These are phyloP conservation scores for Chloromyia formosa DNA, from an alignment of 2,888 invertebrate species.

Conservation along the genomic window DNA sequence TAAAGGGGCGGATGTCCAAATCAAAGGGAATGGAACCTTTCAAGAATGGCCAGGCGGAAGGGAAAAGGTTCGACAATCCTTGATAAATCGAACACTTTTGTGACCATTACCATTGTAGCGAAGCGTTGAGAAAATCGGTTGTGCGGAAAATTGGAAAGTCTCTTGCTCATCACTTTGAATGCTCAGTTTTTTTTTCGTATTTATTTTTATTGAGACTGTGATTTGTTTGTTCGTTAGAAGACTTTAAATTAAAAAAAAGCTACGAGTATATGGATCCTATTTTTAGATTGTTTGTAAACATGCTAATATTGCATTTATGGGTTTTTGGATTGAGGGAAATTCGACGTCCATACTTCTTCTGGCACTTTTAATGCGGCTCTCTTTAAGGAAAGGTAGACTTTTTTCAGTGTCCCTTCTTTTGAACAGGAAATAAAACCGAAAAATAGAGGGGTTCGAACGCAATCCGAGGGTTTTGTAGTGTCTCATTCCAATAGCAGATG, in stretches of 20 bases:
- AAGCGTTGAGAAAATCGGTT: neutral
- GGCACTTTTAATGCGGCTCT: too few species aligned
- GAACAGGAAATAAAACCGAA: too few species aligned
- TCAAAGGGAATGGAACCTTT: neutral
- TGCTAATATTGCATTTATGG: too few species aligned
- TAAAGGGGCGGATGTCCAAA: neutral
- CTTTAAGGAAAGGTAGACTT: too few species aligned
- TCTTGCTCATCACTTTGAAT: constrained; percentile 24
- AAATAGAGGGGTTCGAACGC: too few species aligned
- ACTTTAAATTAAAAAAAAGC: neutral
- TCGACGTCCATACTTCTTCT: too few species aligned
- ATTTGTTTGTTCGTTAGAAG: neutral
- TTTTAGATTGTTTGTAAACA: too few species aligned
- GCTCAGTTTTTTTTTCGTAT: neutral
- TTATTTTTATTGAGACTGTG: constrained; percentile 7
- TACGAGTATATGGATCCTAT: too few species aligned
- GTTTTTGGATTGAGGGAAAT: too few species aligned
- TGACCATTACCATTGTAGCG: constrained; percentile 11
- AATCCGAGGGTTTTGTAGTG: too few species aligned
- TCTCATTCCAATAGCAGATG: too few species aligned
- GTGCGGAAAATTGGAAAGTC: constrained; percentile 37
- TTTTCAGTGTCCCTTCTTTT: too few species aligned
- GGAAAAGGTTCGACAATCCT: neutral
- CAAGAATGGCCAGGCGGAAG: neutral
- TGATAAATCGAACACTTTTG: constrained; percentile 31